Evolutionary conservation across 2,797 vertebrate species (phyloP).

Genomic region (Leucoraja ocellata): DNA sequence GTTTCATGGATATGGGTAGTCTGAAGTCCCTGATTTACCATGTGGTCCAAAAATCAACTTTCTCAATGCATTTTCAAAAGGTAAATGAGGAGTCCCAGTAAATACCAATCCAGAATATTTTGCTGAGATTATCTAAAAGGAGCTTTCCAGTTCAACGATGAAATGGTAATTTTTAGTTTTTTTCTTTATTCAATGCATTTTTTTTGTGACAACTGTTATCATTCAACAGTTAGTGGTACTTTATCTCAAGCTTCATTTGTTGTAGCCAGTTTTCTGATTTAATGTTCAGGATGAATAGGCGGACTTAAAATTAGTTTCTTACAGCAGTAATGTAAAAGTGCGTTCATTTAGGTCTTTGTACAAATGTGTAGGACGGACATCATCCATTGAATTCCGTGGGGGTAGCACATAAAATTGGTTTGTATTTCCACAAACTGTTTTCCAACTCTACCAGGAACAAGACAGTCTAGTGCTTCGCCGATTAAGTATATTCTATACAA

Average conservation of each 20-base stretch:
- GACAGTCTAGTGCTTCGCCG: not conserved
- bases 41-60: constrained; percentile 15
- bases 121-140: constrained; percentile 6
- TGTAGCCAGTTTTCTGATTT: not conserved
- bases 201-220: not conserved
- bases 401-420: not conserved
- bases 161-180: not conserved
- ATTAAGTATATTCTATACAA: not conserved
- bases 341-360: constrained; percentile 14
- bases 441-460: not conserved
- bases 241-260: constrained; percentile 29
- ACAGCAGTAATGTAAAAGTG: constrained; percentile 3
- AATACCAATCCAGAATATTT: constrained; percentile 20
- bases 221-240: not conserved
- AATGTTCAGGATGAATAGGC: constrained; percentile 27
- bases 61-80: constrained; percentile 28
- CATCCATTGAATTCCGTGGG: not conserved
- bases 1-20: not conserved
- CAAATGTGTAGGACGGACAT: not conserved
- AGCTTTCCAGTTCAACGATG: not conserved
- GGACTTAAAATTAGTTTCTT: not conserved
- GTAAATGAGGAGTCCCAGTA: not conserved
- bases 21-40: not conserved
- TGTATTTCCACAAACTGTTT: not conserved
- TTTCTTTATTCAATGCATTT: not conserved